Evolutionary conservation across 2,113 vertebrate genomes (phyloP), one percentile per base, ranked within the genome.

Genomic region (Tiliqua scincoides): DNA sequence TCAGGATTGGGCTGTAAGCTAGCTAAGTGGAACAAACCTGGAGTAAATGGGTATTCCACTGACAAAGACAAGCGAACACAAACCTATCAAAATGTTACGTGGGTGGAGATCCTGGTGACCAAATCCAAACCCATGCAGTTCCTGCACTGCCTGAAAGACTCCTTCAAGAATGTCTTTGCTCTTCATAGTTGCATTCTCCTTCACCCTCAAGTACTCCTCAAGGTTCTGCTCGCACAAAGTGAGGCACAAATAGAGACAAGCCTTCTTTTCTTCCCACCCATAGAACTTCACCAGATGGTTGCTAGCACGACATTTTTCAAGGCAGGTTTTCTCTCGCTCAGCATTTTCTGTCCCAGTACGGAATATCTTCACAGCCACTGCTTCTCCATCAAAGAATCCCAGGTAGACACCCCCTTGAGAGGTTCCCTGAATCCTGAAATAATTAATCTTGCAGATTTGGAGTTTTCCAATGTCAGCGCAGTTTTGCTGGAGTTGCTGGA

Each of bases 181-280:
- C 81, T 92, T 86, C 32, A 63, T 2, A 35, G 59, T 48, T 65
- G 2, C 10, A 0, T 65, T n/a, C 67, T 73, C 84, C 48, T 61
- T 8, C 2, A 74, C 75, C 2, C 63, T 63, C 71, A 97, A 87
- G 43, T 88, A 25, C 4, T 95, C 89, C 82, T 95, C 88, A 68
- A 97, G 93, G 6, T 92, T 96, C 70, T 59, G 86, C 86, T 97
- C 96, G 71, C 95, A 97, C 63, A 97, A 95, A 1, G 93, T 67
- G 11, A 96, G 89, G 48, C 96, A 97, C 88, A 96, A 82, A 1
- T 96, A 96, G 27, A 92, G 2, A 35, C 62, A 93, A 59, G 4
- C 61, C 5, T 32, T 62, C 21, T 43, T 0, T 4, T 25, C 88
- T 86, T 96, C 96, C 0, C 0, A 65, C 23, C 93, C 94, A 7